These are phyloP conservation scores for Burhinus oedicnemus DNA, from an alignment of 2,113 vertebrate species.

Conservation along the genomic window DNA sequence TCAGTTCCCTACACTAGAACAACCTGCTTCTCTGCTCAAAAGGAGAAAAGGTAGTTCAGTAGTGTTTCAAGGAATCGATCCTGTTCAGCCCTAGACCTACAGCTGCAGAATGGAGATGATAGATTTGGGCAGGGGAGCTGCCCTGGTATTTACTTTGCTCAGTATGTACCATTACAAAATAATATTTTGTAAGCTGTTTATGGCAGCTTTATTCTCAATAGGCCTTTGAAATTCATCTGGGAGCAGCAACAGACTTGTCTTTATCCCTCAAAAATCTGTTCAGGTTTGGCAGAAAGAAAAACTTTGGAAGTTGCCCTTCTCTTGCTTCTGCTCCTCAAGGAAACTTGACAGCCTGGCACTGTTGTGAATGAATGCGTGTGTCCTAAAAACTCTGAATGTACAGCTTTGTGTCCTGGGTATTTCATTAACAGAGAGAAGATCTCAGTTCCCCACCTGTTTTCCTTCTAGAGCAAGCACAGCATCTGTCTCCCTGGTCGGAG, in stretches of 20 bases:
- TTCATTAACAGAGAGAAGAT: background rate
- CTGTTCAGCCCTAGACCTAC: background rate
- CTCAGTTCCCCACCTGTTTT: accelerated
- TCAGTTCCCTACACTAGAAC: background rate
- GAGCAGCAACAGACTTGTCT: background rate
- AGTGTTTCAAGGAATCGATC: background rate
- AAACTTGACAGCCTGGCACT: background rate
- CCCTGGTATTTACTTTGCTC: background rate
- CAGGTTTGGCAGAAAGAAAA: background rate
- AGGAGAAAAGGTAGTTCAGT: background rate
- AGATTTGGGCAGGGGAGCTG: background rate
- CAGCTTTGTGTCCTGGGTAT: background rate
- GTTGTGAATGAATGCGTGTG: background rate
- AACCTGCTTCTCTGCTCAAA: background rate
- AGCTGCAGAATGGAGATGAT: background rate
- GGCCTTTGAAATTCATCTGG: background rate
- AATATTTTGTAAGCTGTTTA: background rate
- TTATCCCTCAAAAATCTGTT: background rate
- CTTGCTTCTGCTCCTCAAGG: background rate
- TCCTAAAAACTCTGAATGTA: background rate
- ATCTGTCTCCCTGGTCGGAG: accelerated
- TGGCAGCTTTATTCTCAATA: background rate
- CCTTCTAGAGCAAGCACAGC: background rate
- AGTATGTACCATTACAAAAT: background rate
- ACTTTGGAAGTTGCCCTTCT: background rate